Evolutionary conservation across 2,888 invertebrate species (phyloP).

Genomic region (Trisateles emortualis): DNA sequence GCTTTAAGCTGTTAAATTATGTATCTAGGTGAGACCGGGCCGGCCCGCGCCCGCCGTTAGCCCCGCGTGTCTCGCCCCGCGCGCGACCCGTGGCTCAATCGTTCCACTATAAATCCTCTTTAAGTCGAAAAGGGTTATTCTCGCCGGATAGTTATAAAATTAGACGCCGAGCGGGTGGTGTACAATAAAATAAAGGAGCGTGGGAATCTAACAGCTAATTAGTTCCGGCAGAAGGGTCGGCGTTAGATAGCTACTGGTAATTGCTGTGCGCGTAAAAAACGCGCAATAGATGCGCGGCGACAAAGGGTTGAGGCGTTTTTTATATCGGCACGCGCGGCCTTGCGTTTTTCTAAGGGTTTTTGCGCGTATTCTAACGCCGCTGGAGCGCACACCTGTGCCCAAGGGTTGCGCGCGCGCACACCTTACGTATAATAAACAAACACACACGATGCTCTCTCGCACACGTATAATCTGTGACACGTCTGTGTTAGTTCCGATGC

Average conservation of each 20-base stretch:
- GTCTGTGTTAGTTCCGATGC: not conserved
- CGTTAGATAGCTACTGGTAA: conserved; percentile 60
- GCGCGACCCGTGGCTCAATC: conserved; percentile 2
- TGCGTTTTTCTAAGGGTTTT: conserved; percentile 56
- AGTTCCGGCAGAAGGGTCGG: conserved; percentile 64
- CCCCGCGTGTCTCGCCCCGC: conserved; percentile 15
- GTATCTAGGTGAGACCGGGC: conserved; percentile 50
- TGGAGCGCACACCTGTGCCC: conserved; percentile 48
- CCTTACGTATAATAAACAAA: not conserved
- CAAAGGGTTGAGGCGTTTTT: conserved; percentile 65
- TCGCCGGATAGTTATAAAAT: conserved; percentile 16
- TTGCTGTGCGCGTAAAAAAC: conserved; percentile 54
- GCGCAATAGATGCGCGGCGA: conserved; percentile 58
- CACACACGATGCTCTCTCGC: conserved; percentile 5
- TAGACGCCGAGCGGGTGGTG: not conserved
- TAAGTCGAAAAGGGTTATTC: conserved; percentile 30
- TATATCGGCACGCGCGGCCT: conserved; percentile 60
- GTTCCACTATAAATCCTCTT: conserved; percentile 18
- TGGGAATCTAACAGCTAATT: conserved; percentile 68
- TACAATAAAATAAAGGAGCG: conserved; percentile 34
- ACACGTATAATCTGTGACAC: conserved; percentile 20
- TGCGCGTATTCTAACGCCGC: conserved; percentile 48
- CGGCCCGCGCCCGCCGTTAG: conserved; percentile 11
- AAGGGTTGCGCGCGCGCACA: conserved; percentile 41
- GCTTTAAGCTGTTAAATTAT: conserved; percentile 66